phyloP scores from a whole-genome alignment of 2,797 vertebrate genomes.

The Ptychadena robeensis region DNA sequence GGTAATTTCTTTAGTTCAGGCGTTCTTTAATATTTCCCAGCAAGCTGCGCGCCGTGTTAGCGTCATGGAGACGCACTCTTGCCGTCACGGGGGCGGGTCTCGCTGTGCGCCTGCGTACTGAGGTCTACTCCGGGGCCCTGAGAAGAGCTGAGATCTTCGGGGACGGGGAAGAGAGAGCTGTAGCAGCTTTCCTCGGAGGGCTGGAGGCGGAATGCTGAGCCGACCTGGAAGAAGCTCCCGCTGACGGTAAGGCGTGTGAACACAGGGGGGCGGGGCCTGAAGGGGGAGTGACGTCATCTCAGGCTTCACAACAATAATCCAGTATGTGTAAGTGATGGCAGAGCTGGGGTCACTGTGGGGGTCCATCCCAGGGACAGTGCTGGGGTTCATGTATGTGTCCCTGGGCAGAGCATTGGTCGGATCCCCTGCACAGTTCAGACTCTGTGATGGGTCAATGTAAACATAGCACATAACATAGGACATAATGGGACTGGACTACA shows the following conservation, averaged over 20 bases:
- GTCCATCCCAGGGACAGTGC: too few species aligned
- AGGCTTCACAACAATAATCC: conserved; percentile 38
- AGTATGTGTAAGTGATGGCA: neutral
- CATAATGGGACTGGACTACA: too few species aligned
- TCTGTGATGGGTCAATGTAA: too few species aligned
- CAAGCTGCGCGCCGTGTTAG: neutral
- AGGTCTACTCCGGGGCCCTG: conserved; percentile 21
- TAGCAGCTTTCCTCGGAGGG: neutral
- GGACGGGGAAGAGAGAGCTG: neutral
- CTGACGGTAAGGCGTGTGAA: conserved; percentile 26
- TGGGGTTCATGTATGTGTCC: too few species aligned
- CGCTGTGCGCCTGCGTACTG: conserved; percentile 23
- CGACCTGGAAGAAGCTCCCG: conserved; percentile 41
- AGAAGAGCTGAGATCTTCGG: neutral
- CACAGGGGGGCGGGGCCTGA: neutral
- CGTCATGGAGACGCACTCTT: neutral
- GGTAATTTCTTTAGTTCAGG: neutral
- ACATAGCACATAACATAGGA: too few species aligned
- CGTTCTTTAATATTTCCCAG: conserved; percentile 13
- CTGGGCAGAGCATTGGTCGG: too few species aligned
- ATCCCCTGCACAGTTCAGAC: too few species aligned
- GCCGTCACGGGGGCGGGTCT: conserved; percentile 12
- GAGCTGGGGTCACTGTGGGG: neutral
- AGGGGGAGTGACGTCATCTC: conserved; percentile 5
- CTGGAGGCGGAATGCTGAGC: conserved; percentile 47